Conservation (phyloP, 2,888 invertebrate genomes). For the Tineola bisselliella region DNA sequence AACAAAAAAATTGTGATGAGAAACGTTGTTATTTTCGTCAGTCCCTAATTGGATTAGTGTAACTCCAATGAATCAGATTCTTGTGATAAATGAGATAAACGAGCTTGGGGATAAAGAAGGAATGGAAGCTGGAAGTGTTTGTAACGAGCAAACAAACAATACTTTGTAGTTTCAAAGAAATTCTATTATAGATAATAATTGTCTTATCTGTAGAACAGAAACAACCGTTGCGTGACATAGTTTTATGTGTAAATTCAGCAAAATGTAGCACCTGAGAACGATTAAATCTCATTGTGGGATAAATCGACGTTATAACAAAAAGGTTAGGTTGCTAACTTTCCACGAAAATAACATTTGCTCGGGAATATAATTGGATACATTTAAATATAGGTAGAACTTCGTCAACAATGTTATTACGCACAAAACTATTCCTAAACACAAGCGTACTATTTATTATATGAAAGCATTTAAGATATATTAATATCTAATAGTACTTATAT, state of each 20-base stretch:
- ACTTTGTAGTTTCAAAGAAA: background rate
- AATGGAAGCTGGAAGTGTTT: slow-evolving; percentile 1
- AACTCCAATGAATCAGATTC: slow-evolving; percentile 36
- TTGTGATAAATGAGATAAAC: slow-evolving; percentile 27
- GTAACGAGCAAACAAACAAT: background rate
- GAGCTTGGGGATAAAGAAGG: slow-evolving; percentile 7
- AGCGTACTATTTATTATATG: no score
- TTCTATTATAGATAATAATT: slow-evolving; percentile 2
- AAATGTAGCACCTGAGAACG: background rate
- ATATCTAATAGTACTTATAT: background rate
- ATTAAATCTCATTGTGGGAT: background rate
- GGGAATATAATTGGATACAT: background rate
- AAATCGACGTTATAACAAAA: background rate
- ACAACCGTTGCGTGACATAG: background rate
- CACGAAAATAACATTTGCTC: background rate
- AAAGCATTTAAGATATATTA: no score
- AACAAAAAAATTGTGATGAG: slow-evolving; percentile 10
- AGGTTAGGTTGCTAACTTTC: background rate
- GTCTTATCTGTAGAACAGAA: background rate
- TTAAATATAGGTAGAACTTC: no score
- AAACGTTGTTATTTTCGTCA: slow-evolving; percentile 15
- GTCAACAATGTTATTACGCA: no score
- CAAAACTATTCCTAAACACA: no score
- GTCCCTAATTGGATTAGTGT: slow-evolving; percentile 34
- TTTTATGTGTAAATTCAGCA: background rate